These are phyloP conservation scores for Heliconius hortense DNA, from an alignment of 2,888 invertebrate genomes.

Conservation along the genomic window DNA sequence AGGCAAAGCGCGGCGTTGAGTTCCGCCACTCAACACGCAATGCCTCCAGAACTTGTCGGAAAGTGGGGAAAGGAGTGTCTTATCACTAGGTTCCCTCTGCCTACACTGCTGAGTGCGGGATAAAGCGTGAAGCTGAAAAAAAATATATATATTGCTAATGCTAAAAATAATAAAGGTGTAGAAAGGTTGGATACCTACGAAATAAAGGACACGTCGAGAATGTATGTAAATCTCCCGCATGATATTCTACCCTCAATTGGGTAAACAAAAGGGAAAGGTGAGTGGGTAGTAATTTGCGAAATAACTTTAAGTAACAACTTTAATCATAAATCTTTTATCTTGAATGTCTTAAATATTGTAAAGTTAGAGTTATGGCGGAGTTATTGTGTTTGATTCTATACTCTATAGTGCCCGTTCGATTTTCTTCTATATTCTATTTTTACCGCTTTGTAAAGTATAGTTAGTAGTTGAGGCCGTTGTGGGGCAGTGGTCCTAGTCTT, in stretches of 20 bases:
- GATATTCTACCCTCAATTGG: not conserved
- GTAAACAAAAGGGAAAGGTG: not conserved
- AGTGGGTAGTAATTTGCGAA: not conserved
- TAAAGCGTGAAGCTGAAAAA: not conserved
- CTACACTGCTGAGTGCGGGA: too few species aligned
- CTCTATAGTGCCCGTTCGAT: not conserved
- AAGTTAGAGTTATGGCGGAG: not conserved
- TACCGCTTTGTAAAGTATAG: too few species aligned
- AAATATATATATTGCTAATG: not conserved
- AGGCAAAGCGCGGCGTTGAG: too few species aligned
- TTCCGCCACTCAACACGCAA: too few species aligned
- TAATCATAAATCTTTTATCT: not conserved
- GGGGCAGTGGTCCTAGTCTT: too few species aligned
- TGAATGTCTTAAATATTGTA: not conserved
- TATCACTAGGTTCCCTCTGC: too few species aligned
- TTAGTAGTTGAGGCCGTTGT: too few species aligned
- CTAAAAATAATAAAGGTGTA: not conserved
- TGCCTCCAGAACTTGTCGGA: too few species aligned
- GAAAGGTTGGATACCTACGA: not conserved
- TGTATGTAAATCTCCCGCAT: not conserved
- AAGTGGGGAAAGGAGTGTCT: too few species aligned
- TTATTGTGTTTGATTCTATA: not conserved
- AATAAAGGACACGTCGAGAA: not conserved
- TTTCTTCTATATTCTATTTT: not conserved
- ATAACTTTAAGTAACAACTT: not conserved